Base-by-base conservation (phyloP, 2,113 vertebrate species). In the Nothobranchius kuhntae region DNA sequence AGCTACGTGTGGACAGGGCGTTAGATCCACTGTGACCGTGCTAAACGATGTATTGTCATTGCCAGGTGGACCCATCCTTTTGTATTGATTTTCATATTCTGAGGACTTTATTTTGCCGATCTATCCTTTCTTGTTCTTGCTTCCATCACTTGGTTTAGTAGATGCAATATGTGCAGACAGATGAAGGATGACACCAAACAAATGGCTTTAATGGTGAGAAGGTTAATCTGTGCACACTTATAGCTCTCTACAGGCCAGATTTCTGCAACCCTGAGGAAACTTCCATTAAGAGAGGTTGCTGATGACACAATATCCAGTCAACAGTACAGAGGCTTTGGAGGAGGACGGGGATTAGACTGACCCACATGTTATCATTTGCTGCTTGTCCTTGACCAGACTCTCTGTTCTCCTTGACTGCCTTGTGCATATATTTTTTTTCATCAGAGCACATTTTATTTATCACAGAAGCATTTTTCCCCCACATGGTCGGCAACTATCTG, bases 201-300 rank as follows among this genome's bases (percentile, higher is more conserved):
- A 67, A 76, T 68, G 48, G 50, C 51, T 68, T 57, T 62, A 21
- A 56, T 75, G 55, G 52, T 61, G 69, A 63, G 42, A 40, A 77
- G 78, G 73, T 81, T 83, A 74, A 86, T 86, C 71, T 72, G 44
- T 59, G 58, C 53, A 65, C 67, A 73, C 61, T 75, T 53, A 53
- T 21, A 36, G 52, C 63, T 65, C 65, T 75, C 72, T 47, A 44
- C 2, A 13, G 77, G 72, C 58, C 71, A 63, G 50, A 63, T 75
- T 75, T 53, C 21, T 73, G 45, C 80, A 84, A 75, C 61, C 74
- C 63, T 44, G 73, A 71, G 75, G 63, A 76, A 84, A 82, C 63
- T 69, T 65, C 72, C 57, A 87, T 88, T 89, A 89, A 75, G 83
- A 82, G 79, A 80, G 83, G 61, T 62, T 76, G 69, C 77, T 83